Evolutionary conservation across 1,140 invertebrate genomes (phyloP), one percentile per base, ranked within the genome.

Genomic region (Proctacanthus coquilletti): DNA sequence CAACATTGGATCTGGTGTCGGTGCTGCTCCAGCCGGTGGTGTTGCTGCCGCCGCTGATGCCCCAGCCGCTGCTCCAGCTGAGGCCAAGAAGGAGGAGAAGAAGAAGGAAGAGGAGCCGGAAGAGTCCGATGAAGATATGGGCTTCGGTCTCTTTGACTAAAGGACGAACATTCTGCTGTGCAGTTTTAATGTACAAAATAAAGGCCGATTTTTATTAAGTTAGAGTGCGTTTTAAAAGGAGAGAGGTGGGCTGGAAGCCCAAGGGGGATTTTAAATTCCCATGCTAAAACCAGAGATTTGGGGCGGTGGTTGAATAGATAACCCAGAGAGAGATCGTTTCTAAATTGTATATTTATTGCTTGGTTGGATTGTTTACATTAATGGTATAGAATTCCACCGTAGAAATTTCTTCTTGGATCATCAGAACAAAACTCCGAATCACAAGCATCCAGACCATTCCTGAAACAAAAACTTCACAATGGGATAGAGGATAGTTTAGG

Each of bases 51-150:
- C 70, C 27, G 65, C 63, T 46, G 69, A 68, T 34, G 65, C 68
- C 18, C 65, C 72, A 40, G 75, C 77, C 36, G 75, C 77, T 33
- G 73, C 77, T 32, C 72, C 73, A 31, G 72, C 74, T 30, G 75
- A 74, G 46, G 74, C 72, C 37, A 64, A 69, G 35, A 66, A 69
- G 38, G 72, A 75, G 44, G 75, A 84, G 53, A 78, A 86, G 56
- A 78, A 86, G 61, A 83, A 89, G 66, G 85, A 93, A 60, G 74
- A 82, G 53, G 77, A 80, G 50, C 65, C 71, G 18, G 77, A 79
- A 44, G 74, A 80, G 56, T 84, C 86, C 63, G 89, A 94, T 57
- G 88, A 92, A 53, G 91, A 94, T 60, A 93, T 95, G 87, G 89
- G 88, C 58, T 93, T 96, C 63, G 84, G 82, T 72, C 71, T 82